These are phyloP conservation scores for Drymodes brunneopygia DNA, from an alignment of 2,113 vertebrate genomes.

Conservation along the genomic window DNA sequence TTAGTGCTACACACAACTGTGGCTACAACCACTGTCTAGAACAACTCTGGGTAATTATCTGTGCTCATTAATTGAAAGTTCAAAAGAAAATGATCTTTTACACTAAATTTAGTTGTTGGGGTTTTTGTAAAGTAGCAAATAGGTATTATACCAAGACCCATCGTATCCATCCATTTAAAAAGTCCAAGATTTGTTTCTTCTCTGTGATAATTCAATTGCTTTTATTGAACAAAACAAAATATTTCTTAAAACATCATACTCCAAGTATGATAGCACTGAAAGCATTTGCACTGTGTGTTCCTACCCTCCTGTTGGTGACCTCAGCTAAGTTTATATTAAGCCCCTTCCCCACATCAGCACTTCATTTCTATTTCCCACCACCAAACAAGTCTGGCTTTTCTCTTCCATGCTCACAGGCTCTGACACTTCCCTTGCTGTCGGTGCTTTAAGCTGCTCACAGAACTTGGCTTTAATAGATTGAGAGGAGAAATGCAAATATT, in stretches of 20 bases:
- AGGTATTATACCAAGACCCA: not conserved
- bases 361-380: not conserved
- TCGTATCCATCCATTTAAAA: not conserved
- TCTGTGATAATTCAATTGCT: not conserved
- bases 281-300: not conserved
- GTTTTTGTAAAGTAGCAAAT: not conserved
- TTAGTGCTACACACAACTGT: not conserved
- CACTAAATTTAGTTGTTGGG: not conserved
- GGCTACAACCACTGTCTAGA: not conserved
- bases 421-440: not conserved
- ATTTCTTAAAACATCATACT: not conserved
- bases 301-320: not conserved
- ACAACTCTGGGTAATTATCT: not conserved
- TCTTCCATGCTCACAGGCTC: not conserved
- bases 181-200: not conserved
- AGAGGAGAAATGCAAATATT: not conserved
- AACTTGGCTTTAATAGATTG: not conserved
- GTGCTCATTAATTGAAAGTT: not conserved
- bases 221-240: not conserved
- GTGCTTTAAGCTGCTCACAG: not conserved
- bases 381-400: not conserved
- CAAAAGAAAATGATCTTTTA: not conserved
- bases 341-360: constrained; percentile 8
- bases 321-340: not conserved
- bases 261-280: not conserved